Conservation (phyloP, 2,888 invertebrate species). For the Argyra leucocephala region DNA sequence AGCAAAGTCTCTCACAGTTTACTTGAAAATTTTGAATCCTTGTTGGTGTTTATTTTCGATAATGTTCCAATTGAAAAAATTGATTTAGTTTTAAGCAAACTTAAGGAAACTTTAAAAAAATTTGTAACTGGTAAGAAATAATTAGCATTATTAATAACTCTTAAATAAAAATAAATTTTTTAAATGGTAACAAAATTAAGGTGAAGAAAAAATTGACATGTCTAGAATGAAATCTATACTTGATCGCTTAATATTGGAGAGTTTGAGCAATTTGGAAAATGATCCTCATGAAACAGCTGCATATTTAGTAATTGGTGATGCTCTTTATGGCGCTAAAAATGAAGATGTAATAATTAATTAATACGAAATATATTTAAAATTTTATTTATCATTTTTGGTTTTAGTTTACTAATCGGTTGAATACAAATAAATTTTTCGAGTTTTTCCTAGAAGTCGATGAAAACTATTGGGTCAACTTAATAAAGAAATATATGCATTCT, state of each 20-base stretch:
- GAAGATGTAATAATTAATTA: conserved; percentile 50
- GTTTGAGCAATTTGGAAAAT: conserved; percentile 61
- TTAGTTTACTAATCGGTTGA: conserved; percentile 59
- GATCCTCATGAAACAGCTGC: conserved; percentile 69
- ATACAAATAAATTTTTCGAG: conserved; percentile 54
- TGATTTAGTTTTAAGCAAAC: conserved; percentile 50
- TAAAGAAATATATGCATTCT: conserved; percentile 49
- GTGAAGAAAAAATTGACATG: conserved; percentile 58
- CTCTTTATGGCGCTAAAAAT: conserved; percentile 66
- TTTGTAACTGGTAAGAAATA: conserved; percentile 38
- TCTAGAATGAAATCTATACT: conserved; percentile 63
- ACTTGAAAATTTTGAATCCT: conserved; percentile 61
- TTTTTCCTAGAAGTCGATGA: conserved; percentile 53
- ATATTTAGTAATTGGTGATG: conserved; percentile 69
- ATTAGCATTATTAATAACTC: background rate
- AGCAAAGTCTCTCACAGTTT: conserved; percentile 52
- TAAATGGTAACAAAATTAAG: conserved; percentile 24
- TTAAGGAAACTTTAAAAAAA: conserved; percentile 45
- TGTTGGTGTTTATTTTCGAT: conserved; percentile 61
- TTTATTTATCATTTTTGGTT: conserved; percentile 20
- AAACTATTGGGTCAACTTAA: conserved; percentile 61
- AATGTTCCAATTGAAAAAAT: conserved; percentile 65
- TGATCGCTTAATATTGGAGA: conserved; percentile 59
- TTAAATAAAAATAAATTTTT: background rate
- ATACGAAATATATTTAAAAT: background rate